Percentiles rank a stretch among this genome's conserved stretches.
Conservation (phyloP, 2,113 vertebrate species). For the Emydocephalus ijimae region DNA sequence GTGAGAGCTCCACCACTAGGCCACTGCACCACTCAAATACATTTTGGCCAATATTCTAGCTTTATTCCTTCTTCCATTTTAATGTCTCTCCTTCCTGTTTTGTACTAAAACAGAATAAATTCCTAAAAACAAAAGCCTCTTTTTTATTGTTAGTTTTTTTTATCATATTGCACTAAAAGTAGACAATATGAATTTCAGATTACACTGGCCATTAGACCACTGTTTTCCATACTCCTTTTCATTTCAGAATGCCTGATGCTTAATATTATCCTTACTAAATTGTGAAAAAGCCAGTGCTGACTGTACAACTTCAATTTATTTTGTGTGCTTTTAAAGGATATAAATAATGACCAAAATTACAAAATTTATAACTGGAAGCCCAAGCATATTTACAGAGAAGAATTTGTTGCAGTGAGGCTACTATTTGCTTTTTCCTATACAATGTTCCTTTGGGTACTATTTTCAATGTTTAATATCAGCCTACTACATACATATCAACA, state of each 20-base stretch:
- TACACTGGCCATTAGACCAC: neutral
- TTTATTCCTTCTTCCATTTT: neutral
- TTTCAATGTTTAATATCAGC: slow-evolving; percentile 78
- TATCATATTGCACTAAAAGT: neutral
- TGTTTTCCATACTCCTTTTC: neutral
- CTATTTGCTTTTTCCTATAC: slow-evolving; percentile 78
- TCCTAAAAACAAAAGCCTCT: neutral
- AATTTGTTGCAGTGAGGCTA: slow-evolving; percentile 86
- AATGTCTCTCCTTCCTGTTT: neutral
- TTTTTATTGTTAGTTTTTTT: neutral
- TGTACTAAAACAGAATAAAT: neutral
- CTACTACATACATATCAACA: slow-evolving; percentile 95
- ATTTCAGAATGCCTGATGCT: neutral
- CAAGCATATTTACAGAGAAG: slow-evolving; percentile 93
- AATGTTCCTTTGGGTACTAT: slow-evolving; percentile 84
- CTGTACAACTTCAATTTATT: slow-evolving; percentile 97
- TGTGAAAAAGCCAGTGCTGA: slow-evolving; percentile 56
- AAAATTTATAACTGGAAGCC: slow-evolving; percentile 99
- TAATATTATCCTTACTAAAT: slow-evolving; percentile 21
- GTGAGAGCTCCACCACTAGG: no score
- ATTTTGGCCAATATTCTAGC: neutral
- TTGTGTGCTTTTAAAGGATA: slow-evolving; percentile 97
- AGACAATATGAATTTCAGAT: neutral
- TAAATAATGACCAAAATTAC: slow-evolving; percentile 99
- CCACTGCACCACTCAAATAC: no score